Base-by-base conservation (phyloP, 2,113 vertebrate genomes). In the Coryphaenoides rupestris region DNA sequence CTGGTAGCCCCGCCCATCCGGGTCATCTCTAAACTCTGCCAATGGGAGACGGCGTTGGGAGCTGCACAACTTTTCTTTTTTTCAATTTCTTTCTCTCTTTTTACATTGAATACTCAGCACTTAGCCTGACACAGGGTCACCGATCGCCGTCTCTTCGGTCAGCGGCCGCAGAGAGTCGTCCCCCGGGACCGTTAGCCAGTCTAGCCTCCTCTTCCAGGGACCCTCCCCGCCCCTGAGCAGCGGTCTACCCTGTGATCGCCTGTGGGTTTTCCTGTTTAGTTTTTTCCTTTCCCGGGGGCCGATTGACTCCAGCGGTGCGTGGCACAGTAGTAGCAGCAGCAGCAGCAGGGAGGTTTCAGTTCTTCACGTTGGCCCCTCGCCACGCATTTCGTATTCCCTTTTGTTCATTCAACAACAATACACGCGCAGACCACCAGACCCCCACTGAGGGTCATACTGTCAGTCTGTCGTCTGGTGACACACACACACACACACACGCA, bases 41-140 rank as follows among this genome's bases (percentile, higher is more conserved):
- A 63, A 23, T 60, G 21, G 19, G 67, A 70, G 60, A 70, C 65
- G 21, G 58, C 55, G 54, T 68, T 65, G 75, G 75, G 78, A 86
- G 79, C 80, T 83, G 77, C 69, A n/a, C 61, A 19, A 67, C 24
- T 21, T 57, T 56, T 47, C 16, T 58, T 77, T 74, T 52, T 14
- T 23, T 52, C 53, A 23, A 62, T 49, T 61, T 62, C 49, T 58
- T 16, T 46, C 67, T 26, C 47, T 52, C 55, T 5, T 63, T 19
- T 68, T 56, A 40, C 1, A 40, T 40, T 40, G 13, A 40, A 40
- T 7, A 12, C 33, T 40, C 33, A 40, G 33, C 33, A 40, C 33
- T 40, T 40, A 40, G 33, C 33, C 33, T 33, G 0, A 33, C 28
- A 40, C 33, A 12, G 33, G 33, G 33, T 40, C 33, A 40, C 9